Percentiles rank a stretch among this genome's conserved stretches.
phyloP scores from a whole-genome alignment of 92 coral and sea anemone genomes.

The Siderastrea radians region DNA sequence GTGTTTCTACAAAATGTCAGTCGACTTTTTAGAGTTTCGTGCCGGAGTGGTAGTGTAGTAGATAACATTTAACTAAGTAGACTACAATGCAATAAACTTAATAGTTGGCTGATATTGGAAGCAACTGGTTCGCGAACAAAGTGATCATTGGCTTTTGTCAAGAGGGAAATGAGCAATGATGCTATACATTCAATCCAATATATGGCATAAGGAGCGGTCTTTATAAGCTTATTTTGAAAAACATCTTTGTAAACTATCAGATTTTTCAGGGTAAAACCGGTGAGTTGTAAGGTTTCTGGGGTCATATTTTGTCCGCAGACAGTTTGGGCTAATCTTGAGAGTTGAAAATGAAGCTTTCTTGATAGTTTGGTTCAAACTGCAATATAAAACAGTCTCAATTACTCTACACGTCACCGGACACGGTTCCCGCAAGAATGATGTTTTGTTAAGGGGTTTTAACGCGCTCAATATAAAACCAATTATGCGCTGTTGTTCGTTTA shows the following conservation, averaged over 20 bases:
- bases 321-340: background rate
- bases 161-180: conserved; percentile 7
- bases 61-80: conserved; percentile 8
- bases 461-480: conserved; percentile 36
- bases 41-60: background rate
- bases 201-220: background rate
- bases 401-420: conserved; percentile 46
- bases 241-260: background rate
- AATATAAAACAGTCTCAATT: conserved; percentile 26
- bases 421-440: conserved; percentile 32
- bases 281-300: background rate
- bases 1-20: background rate
- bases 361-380: background rate
- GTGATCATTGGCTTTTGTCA: background rate
- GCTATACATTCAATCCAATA: conserved; percentile 22
- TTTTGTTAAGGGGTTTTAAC: background rate
- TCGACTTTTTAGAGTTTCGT: conserved; percentile 4
- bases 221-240: conserved; percentile 11
- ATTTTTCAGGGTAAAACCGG: background rate
- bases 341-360: background rate
- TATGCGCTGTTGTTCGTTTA: conserved; percentile 16
- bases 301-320: background rate
- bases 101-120: conserved; percentile 38
- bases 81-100: conserved; percentile 44
- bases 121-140: conserved; percentile 10